Percentiles rank a stretch among this genome's conserved stretches.
Evolutionary conservation across 2,797 vertebrate genomes (phyloP).

Genomic region (Anguilla megastoma): DNA sequence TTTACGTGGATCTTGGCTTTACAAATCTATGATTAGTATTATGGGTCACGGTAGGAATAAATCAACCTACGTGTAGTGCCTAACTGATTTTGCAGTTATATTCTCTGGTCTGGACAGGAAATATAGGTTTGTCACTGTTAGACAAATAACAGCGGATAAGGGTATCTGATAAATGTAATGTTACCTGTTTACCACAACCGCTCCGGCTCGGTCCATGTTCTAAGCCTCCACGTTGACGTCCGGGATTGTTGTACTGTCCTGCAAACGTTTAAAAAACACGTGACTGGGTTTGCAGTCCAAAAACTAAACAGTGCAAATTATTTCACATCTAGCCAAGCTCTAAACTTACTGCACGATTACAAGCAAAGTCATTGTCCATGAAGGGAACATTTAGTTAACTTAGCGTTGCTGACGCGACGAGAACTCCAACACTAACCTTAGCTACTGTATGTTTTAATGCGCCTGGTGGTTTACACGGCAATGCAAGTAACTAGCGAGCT

Average conservation of each 20-base stretch:
- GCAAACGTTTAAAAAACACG: background rate
- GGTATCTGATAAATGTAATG: background rate
- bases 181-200: slow-evolving; percentile 34
- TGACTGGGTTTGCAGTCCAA: slow-evolving; percentile 7
- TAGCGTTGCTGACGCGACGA: background rate
- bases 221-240: slow-evolving; percentile 48
- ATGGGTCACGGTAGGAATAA: no score
- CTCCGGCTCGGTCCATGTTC: slow-evolving; percentile 40
- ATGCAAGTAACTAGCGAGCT: no score
- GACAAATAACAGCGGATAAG: background rate
- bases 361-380: background rate
- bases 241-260: slow-evolving; percentile 53
- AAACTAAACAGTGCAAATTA: background rate
- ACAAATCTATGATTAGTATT: no score
- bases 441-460: background rate
- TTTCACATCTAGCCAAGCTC: no score
- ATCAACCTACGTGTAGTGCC: no score
- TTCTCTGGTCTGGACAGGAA: no score
- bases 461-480: background rate
- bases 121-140: no score
- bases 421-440: background rate
- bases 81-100: no score
- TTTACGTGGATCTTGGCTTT: no score
- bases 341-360: no score
- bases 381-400: background rate